Base-by-base conservation (phyloP, 2,888 invertebrate species). In the Cancer borealis region DNA sequence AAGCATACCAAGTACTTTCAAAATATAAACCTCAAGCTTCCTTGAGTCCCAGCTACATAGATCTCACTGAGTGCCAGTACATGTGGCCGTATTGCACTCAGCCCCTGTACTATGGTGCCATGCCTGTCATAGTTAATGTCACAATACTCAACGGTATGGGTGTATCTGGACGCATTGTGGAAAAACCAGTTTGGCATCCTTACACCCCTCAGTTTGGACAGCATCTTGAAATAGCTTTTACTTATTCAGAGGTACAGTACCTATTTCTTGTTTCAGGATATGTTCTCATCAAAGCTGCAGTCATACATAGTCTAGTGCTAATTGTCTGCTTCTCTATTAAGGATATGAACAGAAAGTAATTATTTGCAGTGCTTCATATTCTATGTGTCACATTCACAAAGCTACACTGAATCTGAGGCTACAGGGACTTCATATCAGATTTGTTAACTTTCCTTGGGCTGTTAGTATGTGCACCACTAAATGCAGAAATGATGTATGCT, bases 21-120 rank as follows among this genome's bases (percentile, higher is more conserved):
- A 97, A 98, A 97, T 98, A 98, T 96, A 97, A 97, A 96, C 98
- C 98, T 21, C 98, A 98, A 96, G 97, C 97, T 93, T 97, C 97
- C 95, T 96, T 97, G 6, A 97, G 96, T 96, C 97, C 97, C 66
- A 98, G 98, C 96, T 99, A 99, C 96, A 97, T 99, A 96, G 99
- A 99, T 96, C 97, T 99, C 96, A 99, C 98, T 0, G 99, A 99
- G 96, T 98, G 98, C 96, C 99, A 98, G 96, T 99, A 99, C 97
- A 99, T 99, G 99, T 99, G 99, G 99, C 99, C 99, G 0, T 99
- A 99, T 96, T 99, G 99, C 96, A 98, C 99, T 0, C 99, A 99
- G 97, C 99, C 99, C 0, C 96, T 99, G 88, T 99, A 99, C 97
- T 97, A 98, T 96, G 98, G 98, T 95, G 98, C 98, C 79, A 98